Conservation (phyloP, 1,140 invertebrate species). For the Paralvinella palmiformis region DNA sequence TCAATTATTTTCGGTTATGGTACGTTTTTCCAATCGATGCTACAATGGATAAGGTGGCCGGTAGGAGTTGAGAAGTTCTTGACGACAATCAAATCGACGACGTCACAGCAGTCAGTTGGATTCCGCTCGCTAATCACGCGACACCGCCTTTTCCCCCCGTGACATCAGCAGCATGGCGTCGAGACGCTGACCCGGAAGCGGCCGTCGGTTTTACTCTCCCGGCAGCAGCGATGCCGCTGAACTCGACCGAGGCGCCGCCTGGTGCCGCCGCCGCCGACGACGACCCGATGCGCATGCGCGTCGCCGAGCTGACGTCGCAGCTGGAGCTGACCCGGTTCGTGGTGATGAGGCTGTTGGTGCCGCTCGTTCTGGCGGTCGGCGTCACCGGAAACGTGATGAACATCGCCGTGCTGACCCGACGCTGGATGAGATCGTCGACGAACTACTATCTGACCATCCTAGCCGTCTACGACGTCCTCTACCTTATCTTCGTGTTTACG, state of each 20-base stretch:
- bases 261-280: background rate
- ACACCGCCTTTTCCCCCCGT: background rate
- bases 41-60: background rate
- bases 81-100: background rate
- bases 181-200: too few species aligned
- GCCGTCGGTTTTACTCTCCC: background rate
- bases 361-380: constrained; percentile 30
- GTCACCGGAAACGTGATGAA: constrained; percentile 34
- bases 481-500: constrained; percentile 61
- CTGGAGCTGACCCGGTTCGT: constrained; percentile 17
- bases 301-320: background rate
- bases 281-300: too few species aligned
- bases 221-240: background rate
- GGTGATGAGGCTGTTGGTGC: constrained; percentile 28
- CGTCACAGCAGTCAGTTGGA: background rate
- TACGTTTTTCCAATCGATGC: background rate
- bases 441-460: constrained; percentile 68
- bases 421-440: constrained; percentile 67
- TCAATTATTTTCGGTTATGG: too few species aligned
- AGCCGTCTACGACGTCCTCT: constrained; percentile 66
- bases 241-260: background rate
- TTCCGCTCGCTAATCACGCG: background rate
- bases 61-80: background rate
- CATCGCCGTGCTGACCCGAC: constrained; percentile 60
- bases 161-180: background rate